Evolutionary conservation across 2,888 invertebrate species (phyloP).

Genomic region (Eupithecia subfuscata): DNA sequence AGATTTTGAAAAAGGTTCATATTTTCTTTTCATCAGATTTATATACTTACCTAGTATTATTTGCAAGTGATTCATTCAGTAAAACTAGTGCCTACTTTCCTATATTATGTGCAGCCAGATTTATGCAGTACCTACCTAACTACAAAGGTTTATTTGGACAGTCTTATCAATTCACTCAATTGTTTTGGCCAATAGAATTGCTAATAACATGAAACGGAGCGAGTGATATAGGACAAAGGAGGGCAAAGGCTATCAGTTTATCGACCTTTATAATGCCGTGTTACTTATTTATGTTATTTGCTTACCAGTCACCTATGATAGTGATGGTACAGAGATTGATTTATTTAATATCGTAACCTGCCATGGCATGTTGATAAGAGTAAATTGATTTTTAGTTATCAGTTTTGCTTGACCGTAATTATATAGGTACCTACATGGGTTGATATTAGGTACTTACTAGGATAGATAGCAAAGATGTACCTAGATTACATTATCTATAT

Average conservation of each 20-base stretch:
- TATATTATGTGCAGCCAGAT: background rate
- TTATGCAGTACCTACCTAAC: background rate
- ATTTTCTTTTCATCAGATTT: no score
- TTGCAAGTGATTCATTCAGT: background rate
- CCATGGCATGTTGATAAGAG: background rate
- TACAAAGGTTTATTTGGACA: background rate
- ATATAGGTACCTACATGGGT: background rate
- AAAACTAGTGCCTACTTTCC: no score
- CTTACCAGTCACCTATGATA: background rate
- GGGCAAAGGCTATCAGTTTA: constrained; percentile 24
- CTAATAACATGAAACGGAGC: constrained; percentile 6
- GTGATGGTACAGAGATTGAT: background rate
- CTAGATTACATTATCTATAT: background rate
- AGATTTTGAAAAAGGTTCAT: no score
- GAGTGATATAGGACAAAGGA: constrained; percentile 10
- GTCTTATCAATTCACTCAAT: background rate
- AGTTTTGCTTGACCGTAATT: background rate
- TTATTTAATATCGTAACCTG: background rate
- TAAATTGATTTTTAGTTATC: constrained; percentile 3
- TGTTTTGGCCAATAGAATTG: constrained; percentile 13
- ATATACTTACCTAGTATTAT: background rate
- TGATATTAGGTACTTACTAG: background rate
- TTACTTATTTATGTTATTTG: background rate
- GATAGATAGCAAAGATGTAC: background rate
- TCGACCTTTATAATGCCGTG: background rate